Evolutionary conservation across 2,888 invertebrate genomes (phyloP).

Genomic region (Disparrhopalites patrizii): DNA sequence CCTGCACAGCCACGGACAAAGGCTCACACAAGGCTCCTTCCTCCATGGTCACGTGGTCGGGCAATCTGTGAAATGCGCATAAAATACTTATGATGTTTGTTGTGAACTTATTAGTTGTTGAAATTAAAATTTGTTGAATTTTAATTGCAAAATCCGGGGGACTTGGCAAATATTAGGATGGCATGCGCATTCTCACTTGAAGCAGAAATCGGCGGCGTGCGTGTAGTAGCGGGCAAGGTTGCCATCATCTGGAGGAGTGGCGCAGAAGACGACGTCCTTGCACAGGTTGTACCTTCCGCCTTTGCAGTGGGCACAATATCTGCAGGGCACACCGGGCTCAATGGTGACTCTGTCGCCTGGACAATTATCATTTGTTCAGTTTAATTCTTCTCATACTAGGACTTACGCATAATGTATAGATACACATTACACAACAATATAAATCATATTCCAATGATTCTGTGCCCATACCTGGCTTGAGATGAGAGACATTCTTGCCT

Average conservation of each 20-base stretch:
- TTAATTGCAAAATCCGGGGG: too few species aligned
- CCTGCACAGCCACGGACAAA: conserved; percentile 87
- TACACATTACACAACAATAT: too few species aligned
- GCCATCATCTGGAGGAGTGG: conserved; percentile 92
- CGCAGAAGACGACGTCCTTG: conserved; percentile 79
- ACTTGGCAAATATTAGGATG: too few species aligned
- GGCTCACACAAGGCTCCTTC: conserved; percentile 94
- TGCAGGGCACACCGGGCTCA: conserved; percentile 88
- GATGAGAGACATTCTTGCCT: conserved; percentile 57
- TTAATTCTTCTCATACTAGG: too few species aligned
- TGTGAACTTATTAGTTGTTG: too few species aligned
- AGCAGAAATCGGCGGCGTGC: conserved; percentile 85
- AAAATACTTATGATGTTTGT: neutral
- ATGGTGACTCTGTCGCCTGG: conserved; percentile 67
- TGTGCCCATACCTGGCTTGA: conserved; percentile 58
- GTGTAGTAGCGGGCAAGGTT: conserved; percentile 80
- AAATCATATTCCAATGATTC: too few species aligned
- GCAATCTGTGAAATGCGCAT: conserved; percentile 60
- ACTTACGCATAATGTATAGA: too few species aligned
- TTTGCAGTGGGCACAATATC: conserved; percentile 79
- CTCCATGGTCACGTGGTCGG: conserved; percentile 82
- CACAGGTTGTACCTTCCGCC: conserved; percentile 87
- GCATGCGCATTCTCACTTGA: conserved; percentile 59
- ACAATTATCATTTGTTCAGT: too few species aligned
- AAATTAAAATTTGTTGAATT: too few species aligned